Base-by-base conservation (phyloP, 2,888 invertebrate genomes). In the Drosophila austrosaltans region DNA sequence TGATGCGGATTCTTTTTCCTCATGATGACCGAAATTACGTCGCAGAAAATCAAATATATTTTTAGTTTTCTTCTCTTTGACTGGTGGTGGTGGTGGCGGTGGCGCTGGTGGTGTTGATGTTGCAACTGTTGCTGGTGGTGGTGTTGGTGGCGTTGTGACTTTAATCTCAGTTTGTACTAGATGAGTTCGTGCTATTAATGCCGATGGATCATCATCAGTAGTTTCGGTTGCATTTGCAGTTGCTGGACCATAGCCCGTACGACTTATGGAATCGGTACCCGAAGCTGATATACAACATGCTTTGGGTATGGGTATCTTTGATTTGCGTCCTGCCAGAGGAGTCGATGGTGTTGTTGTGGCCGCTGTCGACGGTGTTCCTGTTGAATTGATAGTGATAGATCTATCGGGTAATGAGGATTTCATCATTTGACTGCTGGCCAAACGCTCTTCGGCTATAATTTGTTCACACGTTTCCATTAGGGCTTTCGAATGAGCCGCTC, bases 21-120 rank as follows among this genome's bases (percentile, higher is more conserved):
- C 89, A 6, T 89, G 78, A 36, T 87, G 82, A 53, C 90, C 89
- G 30, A 93, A 93, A 79, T 93, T 93, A 66, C 91, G 91, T 69
- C 92, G 92, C 32, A 93, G 79, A 57, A 92, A 92, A 71, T 93
- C 92, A 61, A 93, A 92, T 71, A 93, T 92, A 69, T 93, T 92
- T 76, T 92, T 92, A 0, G 93, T 84, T 75, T 92, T 92, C 53
- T 82, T 85, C 7, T 83, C 81, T 56, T 79, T 87, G 65, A 7
- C 36, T n/a, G 63, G 66, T 1, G 72, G 67, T 1, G 63, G 5
- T 7, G 53, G 30, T 5, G 56, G 32, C 20, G 36, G 20, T 5
- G 56, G 20, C 20, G 32, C 3, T 20, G 56, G 10, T 22, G 62
- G 36, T 3, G 75, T 2, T 25, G 22, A 36, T 68, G 72, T 0